These are phyloP conservation scores for Callyntrura sp. DNA, from an alignment of 2,888 invertebrate genomes.

Conservation along the genomic window DNA sequence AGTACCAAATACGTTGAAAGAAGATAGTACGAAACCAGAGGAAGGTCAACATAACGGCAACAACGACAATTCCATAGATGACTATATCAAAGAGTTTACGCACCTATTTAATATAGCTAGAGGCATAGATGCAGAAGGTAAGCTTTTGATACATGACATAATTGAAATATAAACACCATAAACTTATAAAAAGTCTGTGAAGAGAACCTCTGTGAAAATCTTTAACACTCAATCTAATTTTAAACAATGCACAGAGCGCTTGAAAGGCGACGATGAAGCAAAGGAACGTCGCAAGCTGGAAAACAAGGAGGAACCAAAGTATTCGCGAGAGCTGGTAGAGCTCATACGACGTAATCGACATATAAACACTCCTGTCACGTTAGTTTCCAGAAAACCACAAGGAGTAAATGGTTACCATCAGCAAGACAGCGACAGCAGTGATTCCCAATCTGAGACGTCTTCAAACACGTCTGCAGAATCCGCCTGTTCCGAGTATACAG, in stretches of 20 bases:
- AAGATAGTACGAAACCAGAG: background rate
- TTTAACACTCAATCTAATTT: background rate
- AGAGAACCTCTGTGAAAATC: no score
- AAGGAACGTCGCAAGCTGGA: background rate
- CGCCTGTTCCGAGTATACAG: background rate
- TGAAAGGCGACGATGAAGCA: slow-evolving; percentile 20
- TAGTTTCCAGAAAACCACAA: background rate
- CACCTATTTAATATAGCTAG: background rate
- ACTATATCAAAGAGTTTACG: slow-evolving; percentile 15
- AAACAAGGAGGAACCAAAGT: slow-evolving; percentile 36
- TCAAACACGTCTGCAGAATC: background rate
- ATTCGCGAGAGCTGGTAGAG: background rate
- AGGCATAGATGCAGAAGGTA: slow-evolving; percentile 51
- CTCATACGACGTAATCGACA: background rate
- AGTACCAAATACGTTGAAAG: background rate
- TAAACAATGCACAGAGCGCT: background rate
- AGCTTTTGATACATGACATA: no score
- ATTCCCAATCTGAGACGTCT: background rate
- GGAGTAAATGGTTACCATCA: background rate
- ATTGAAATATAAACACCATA: no score
- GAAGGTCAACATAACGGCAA: background rate
- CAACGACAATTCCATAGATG: slow-evolving; percentile 36
- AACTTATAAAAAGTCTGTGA: no score
- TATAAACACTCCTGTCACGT: background rate
- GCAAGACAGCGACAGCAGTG: background rate